Evolutionary conservation across 1,140 invertebrate species (phyloP).

Genomic region (Drosophila subpulchrella): DNA sequence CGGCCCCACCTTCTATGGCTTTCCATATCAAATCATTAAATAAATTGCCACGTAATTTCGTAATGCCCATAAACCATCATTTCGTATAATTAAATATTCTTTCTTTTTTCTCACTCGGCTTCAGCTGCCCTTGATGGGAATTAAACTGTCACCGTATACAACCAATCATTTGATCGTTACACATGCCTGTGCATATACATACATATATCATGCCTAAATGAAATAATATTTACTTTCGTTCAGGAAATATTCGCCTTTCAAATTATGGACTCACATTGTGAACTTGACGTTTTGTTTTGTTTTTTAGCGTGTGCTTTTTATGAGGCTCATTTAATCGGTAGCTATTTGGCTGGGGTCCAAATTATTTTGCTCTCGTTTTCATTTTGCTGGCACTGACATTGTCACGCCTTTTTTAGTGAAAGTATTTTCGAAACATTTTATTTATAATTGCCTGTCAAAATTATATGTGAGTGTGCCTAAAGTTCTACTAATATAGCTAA

Average conservation of each 20-base stretch:
- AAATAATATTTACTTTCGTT: slow-evolving; percentile 30
- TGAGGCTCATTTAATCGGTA: slow-evolving; percentile 56
- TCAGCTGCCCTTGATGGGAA: slow-evolving; percentile 50
- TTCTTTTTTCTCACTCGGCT: slow-evolving; percentile 16
- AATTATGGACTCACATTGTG: slow-evolving; percentile 44
- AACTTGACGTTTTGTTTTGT: slow-evolving; percentile 41
- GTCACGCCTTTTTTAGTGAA: slow-evolving; percentile 62
- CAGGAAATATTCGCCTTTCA: slow-evolving; percentile 39
- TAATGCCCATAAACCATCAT: slow-evolving; percentile 61
- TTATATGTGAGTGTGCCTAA: too few relatives aligned
- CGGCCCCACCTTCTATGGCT: slow-evolving; percentile 2
- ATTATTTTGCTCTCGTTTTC: slow-evolving; percentile 79
- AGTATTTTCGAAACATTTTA: slow-evolving; percentile 67
- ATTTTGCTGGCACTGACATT: slow-evolving; percentile 70
- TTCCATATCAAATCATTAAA: slow-evolving; percentile 25
- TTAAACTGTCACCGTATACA: slow-evolving; percentile 57
- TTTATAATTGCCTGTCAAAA: slow-evolving; percentile 73
- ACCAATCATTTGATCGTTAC: slow-evolving; percentile 25
- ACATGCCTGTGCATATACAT: slow-evolving; percentile 10
- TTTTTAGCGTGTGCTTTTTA: slow-evolving; percentile 35
- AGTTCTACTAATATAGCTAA: slow-evolving; percentile 22
- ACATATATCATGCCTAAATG: background rate
- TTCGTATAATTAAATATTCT: slow-evolving; percentile 48
- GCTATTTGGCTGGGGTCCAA: slow-evolving; percentile 64
- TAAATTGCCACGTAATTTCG: slow-evolving; percentile 42